A percentile compares a stretch with the other conserved stretches of the same genome.
Evolutionary conservation across 2,797 vertebrate genomes (phyloP).

Genomic region (Amblyopsis hoosieri): DNA sequence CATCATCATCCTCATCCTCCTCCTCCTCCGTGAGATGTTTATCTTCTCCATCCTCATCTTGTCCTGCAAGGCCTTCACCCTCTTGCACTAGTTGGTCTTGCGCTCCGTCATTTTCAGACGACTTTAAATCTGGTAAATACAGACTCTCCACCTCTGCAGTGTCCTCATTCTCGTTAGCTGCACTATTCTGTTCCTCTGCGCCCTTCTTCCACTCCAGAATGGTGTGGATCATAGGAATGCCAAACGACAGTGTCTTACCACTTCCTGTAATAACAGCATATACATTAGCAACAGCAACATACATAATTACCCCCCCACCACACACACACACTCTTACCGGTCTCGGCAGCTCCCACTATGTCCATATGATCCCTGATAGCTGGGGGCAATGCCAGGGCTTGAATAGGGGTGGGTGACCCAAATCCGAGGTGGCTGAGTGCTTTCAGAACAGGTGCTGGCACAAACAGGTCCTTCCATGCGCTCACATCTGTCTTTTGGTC

Average conservation of each 20-base stretch:
- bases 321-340: constrained; percentile 75
- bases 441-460: constrained; percentile 84
- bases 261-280: constrained; percentile 80
- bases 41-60: constrained; percentile 39
- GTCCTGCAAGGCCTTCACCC: constrained; percentile 24
- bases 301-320: not conserved
- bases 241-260: constrained; percentile 95
- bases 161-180: not conserved
- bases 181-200: constrained; percentile 28
- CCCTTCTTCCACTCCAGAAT: constrained; percentile 86
- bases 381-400: constrained; percentile 87
- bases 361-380: constrained; percentile 94
- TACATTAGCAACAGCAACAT: constrained; percentile 11
- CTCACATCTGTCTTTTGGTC: constrained; percentile 80
- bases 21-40: constrained; percentile 45
- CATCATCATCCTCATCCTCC: constrained; percentile 30
- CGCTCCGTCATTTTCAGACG: constrained; percentile 20
- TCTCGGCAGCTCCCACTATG: constrained; percentile 95
- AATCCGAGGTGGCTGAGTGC: constrained; percentile 91
- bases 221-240: constrained; percentile 93
- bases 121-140: constrained; percentile 47
- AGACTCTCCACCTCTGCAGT: constrained; percentile 49
- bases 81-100: constrained; percentile 39
- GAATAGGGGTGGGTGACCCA: constrained; percentile 90
- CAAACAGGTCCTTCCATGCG: constrained; percentile 90